A percentile compares a stretch with the other conserved stretches of the same genome.
Conservation (phyloP, 2,888 invertebrate genomes). For the Drosophila formosana region DNA sequence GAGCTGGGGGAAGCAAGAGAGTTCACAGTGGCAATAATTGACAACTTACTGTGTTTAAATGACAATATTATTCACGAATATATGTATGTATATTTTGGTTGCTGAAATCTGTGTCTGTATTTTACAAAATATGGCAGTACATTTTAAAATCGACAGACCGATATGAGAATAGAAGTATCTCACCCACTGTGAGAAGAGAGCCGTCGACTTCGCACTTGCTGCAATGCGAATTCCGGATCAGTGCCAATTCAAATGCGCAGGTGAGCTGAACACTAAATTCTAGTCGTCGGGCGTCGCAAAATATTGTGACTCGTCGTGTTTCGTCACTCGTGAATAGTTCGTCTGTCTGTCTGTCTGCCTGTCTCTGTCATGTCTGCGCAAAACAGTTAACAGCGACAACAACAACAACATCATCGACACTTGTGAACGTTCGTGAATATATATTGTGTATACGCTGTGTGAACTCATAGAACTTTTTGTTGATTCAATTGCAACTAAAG, state of each 20-base stretch:
- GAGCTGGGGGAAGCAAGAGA: constrained; percentile 21
- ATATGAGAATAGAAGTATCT: neutral
- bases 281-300: constrained; percentile 16
- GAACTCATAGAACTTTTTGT: constrained; percentile 49
- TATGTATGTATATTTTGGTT: neutral
- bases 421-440: constrained; percentile 4
- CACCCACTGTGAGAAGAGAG: constrained; percentile 50
- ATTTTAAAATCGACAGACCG: neutral
- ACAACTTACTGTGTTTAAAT: neutral
- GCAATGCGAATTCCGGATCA: constrained; percentile 71
- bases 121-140: neutral
- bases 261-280: constrained; percentile 71
- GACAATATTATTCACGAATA: neutral
- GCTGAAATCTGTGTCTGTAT: neutral
- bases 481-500: constrained; percentile 19
- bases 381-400: constrained; percentile 42
- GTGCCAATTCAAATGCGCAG: constrained; percentile 78
- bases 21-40: constrained; percentile 33
- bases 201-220: constrained; percentile 44
- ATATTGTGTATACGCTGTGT: constrained; percentile 71
- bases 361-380: constrained; percentile 44
- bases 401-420: constrained; percentile 15
- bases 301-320: constrained; percentile 19
- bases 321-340: constrained; percentile 23
- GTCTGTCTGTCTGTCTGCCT: neutral